These are phyloP conservation scores for Seira sanloemensis DNA, from an alignment of 2,888 invertebrate species.

Conservation along the genomic window DNA sequence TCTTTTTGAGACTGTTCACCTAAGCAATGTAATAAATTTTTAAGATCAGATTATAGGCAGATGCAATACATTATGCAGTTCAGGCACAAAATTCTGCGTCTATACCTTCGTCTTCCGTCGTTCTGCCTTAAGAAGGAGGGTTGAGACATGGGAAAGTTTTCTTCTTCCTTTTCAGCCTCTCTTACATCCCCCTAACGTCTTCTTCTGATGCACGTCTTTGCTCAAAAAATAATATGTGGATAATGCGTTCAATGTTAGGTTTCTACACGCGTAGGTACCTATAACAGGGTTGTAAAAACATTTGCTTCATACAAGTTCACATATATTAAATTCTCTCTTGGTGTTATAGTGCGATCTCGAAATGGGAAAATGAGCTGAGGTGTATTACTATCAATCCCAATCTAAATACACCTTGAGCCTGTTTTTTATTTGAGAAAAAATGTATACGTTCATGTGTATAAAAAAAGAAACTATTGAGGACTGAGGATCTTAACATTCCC, in stretches of 20 bases:
- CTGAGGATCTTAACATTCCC: slow-evolving; percentile 45
- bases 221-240: neutral
- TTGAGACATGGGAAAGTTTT: slow-evolving; percentile 63
- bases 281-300: slow-evolving; percentile 9
- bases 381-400: slow-evolving; percentile 48
- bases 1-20: neutral
- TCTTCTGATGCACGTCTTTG: slow-evolving; percentile 18
- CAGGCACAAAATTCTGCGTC: too few species aligned
- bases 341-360: neutral
- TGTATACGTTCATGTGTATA: slow-evolving; percentile 23
- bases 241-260: slow-evolving; percentile 11
- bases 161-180: slow-evolving; percentile 1
- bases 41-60: slow-evolving; percentile 16
- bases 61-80: neutral
- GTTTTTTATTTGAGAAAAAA: slow-evolving; percentile 26
- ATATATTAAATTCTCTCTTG: neutral
- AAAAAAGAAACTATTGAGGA: slow-evolving; percentile 14
- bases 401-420: slow-evolving; percentile 64
- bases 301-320: neutral
- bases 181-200: slow-evolving; percentile 19
- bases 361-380: slow-evolving; percentile 23
- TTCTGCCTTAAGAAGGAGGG: slow-evolving; percentile 1
- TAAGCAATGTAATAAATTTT: neutral
- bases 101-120: neutral
- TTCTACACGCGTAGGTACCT: slow-evolving; percentile 2